These are phyloP conservation scores for Zaprionus gabonicus DNA, from an alignment of 1,140 invertebrate species.

Conservation along the genomic window DNA sequence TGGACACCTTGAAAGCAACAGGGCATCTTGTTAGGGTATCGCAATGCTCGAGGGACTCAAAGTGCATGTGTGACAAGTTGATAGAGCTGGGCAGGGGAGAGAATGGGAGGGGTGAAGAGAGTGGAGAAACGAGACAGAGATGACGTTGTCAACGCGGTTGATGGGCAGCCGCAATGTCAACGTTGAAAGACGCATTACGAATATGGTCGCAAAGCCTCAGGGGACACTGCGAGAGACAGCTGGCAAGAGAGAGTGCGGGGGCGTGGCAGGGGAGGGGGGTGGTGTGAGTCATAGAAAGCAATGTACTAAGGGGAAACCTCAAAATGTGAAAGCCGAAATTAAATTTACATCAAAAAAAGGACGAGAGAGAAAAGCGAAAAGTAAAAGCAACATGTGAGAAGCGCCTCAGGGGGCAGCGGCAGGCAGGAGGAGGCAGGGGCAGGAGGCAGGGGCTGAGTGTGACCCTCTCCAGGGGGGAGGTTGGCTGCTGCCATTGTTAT, in stretches of 20 bases:
- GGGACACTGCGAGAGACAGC: constrained; percentile 40
- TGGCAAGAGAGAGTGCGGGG: not conserved
- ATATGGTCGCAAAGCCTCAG: constrained; percentile 60
- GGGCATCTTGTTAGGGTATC: not conserved
- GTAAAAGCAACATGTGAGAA: constrained; percentile 14
- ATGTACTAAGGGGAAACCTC: constrained; percentile 53
- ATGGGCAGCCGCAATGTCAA: constrained; percentile 25
- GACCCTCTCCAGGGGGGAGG: not conserved
- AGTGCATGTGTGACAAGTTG: constrained; percentile 45
- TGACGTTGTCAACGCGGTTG: constrained; percentile 1
- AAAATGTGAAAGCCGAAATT: constrained; percentile 79
- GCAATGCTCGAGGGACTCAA: constrained; percentile 27
- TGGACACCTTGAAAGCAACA: not conserved
- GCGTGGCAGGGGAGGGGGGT: not conserved
- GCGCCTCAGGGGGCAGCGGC: not conserved
- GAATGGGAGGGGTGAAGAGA: constrained; percentile 50
- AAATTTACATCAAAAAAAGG: constrained; percentile 77
- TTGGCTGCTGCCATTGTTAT: constrained; percentile 65
- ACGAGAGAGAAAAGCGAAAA: constrained; percentile 24
- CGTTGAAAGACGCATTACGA: constrained; percentile 72
- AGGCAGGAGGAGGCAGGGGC: not conserved
- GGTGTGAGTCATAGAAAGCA: not conserved
- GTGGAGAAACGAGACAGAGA: constrained; percentile 32
- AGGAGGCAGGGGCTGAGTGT: constrained; percentile 55
- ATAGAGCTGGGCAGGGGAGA: not conserved